phyloP scores from a whole-genome alignment of 2,797 vertebrate genomes.

The Micropoecilia bifurca region DNA sequence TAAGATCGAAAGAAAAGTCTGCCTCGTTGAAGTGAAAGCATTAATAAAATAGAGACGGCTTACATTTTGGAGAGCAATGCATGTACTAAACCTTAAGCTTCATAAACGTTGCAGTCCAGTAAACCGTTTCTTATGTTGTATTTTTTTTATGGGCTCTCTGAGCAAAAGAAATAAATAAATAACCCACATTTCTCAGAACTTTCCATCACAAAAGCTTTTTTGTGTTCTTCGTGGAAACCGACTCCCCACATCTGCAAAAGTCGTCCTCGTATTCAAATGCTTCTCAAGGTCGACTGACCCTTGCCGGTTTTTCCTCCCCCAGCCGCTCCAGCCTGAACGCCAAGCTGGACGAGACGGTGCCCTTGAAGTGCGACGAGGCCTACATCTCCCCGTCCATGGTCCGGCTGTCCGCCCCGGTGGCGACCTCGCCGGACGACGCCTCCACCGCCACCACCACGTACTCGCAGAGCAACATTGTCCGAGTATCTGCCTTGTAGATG shows the following conservation, averaged over 20 bases:
- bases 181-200: neutral
- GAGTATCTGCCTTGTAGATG: conserved; percentile 98
- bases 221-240: neutral
- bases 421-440: conserved; percentile 89
- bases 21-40: neutral
- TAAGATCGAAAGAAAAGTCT: neutral
- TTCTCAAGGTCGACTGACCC: conserved; percentile 29
- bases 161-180: neutral
- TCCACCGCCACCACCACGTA: conserved; percentile 88
- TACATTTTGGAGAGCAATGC: neutral
- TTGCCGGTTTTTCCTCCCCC: conserved; percentile 46
- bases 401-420: conserved; percentile 90
- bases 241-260: neutral
- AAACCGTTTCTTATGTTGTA: neutral
- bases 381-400: conserved; percentile 98
- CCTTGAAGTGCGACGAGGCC: conserved; percentile 94
- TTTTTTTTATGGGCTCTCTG: conserved; percentile 2
- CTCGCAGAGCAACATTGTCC: conserved; percentile 96
- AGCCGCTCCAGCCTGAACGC: conserved; percentile 98
- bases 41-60: neutral
- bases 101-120: neutral
- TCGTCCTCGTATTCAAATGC: neutral
- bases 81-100: neutral
- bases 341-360: conserved; percentile 93
- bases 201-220: neutral